These are phyloP conservation scores for Zaprionus taronus DNA, from an alignment of 1,140 invertebrate species.

Conservation along the genomic window DNA sequence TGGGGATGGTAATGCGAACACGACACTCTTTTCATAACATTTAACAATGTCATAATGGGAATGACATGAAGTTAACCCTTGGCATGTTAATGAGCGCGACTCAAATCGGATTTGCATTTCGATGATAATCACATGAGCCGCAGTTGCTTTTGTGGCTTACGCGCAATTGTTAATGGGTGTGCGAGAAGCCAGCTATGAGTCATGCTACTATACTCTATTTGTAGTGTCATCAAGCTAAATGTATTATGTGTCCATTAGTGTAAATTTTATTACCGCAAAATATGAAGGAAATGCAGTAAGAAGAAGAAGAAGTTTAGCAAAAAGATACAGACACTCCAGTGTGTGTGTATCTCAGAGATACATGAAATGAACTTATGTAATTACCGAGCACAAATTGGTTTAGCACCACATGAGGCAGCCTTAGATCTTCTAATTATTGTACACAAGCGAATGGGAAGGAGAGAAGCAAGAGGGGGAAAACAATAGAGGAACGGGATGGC, in stretches of 20 bases:
- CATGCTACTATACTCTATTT: conserved; percentile 14
- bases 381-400: conserved; percentile 66
- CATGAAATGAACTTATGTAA: conserved; percentile 56
- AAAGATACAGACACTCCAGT: neutral
- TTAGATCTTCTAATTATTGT: conserved; percentile 55
- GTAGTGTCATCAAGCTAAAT: conserved; percentile 36
- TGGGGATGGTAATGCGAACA: conserved; percentile 30
- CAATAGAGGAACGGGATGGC: neutral
- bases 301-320: neutral
- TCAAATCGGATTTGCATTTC: conserved; percentile 48
- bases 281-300: conserved; percentile 29
- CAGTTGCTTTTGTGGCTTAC: conserved; percentile 42
- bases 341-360: conserved; percentile 38
- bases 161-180: conserved; percentile 26
- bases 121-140: conserved; percentile 38
- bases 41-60: conserved; percentile 79
- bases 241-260: conserved; percentile 69
- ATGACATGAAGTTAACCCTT: conserved; percentile 54
- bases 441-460: neutral
- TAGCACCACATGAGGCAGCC: conserved; percentile 53
- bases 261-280: conserved; percentile 70
- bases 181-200: conserved; percentile 30
- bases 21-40: conserved; percentile 76
- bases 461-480: neutral
- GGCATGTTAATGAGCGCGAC: conserved; percentile 69